Conservation (phyloP, 2,797 vertebrate species). For the Tokudaia muenninki region DNA sequence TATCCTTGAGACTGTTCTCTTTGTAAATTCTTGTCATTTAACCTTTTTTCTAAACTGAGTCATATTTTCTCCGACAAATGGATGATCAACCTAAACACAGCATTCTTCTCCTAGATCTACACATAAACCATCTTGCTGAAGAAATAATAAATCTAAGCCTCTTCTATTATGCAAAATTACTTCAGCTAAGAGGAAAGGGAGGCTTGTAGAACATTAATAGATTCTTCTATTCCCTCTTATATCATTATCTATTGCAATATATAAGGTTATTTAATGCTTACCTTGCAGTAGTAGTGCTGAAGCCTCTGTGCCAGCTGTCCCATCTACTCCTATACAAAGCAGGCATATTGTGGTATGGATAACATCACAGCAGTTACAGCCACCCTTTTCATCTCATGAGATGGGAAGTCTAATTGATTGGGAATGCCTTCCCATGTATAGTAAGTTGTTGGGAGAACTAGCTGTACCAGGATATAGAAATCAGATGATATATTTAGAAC, state of each 20-base stretch:
- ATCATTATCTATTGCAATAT: not conserved
- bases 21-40: not conserved
- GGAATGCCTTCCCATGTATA: not conserved
- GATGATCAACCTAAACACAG: not conserved
- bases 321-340: not conserved
- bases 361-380: not conserved
- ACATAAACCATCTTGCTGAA: not conserved
- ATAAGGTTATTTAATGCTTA: not conserved
- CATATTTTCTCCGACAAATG: not conserved
- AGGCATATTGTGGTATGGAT: not conserved
- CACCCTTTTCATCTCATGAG: not conserved
- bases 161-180: not conserved
- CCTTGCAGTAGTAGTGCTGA: not conserved
- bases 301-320: not conserved
- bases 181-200: not conserved
- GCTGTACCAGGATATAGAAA: not conserved
- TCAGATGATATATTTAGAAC: not conserved
- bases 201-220: not conserved
- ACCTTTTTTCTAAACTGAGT: not conserved
- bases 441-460: not conserved
- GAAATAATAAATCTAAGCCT: not conserved
- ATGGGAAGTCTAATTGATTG: not conserved
- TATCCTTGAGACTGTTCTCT: not conserved
- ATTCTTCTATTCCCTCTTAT: not conserved
- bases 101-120: not conserved